Evolutionary conservation across 2,888 invertebrate genomes (phyloP), one percentile per base, ranked within the genome.

Genomic region (Leptogaster cylindrica): DNA sequence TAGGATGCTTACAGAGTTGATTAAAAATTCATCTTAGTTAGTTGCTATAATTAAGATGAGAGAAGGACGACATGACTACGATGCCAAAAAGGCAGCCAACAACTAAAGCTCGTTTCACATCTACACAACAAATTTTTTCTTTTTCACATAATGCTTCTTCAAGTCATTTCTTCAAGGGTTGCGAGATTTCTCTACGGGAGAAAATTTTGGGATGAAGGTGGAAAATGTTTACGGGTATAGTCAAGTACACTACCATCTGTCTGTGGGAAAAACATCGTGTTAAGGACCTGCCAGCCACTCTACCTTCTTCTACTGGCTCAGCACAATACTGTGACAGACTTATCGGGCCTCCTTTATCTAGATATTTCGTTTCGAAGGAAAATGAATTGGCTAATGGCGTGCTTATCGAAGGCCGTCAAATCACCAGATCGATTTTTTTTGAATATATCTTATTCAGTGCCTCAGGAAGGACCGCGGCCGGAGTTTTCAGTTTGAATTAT

Each of bases 351-450:
- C 50, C 20, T 23, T 46, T 39, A 67, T 67, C 67, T 67, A 50
- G 61, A 67, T 67, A 61, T 58, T 66, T 67, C 25, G 39, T 46
- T 61, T 39, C 10, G 39, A 27, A 14, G 27, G 58, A 51, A 61
- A 67, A 67, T 67, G 61, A 61, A 67, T 67, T 67, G 50, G 58
- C 46, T 46, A 67, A 67, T 67, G 41, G 67, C 67, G 67, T 67
- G 67, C 61, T 67, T 67, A 67, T 61, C 50, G n/a, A 10, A 10
- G 1, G 8, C 33, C 33, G n/a, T 10, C 33, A 33, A 33, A 33
- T 1, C n/a, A 33, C n/a, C 33, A 33, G n/a, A 33, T 33, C 1
- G 8, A n/a, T 33, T 33, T 33, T 10, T 8, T 10, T 33, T 33
- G 33, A n/a, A 33, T 33, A 10, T 33, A 33, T 33, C 8, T 33